Base-by-base conservation (phyloP, 2,888 invertebrate genomes). In the Zaprionus obscuricornis region DNA sequence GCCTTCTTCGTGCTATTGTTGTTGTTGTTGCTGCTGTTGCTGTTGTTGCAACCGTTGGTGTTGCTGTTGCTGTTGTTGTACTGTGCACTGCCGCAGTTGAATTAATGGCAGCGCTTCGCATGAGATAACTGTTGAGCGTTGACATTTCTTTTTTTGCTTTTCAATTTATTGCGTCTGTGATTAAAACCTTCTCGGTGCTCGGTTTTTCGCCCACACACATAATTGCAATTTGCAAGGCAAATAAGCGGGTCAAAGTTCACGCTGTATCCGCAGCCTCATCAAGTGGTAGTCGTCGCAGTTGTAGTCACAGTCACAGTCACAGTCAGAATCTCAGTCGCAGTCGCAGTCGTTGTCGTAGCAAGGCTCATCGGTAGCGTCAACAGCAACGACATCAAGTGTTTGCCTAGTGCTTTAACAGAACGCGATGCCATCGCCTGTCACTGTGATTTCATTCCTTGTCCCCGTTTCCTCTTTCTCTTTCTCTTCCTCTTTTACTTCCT, bases 141-240 rank as follows among this genome's bases (percentile, higher is more conserved):
- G 76, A 57, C 79, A 83, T 83, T 57, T 63, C 55, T 40, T 54
- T 18, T 20, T 29, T n/a, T 10, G 16, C 24, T 31, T 46, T 51
- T 51, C 65, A 58, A 50, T 71, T 65, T 45, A 39, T 66, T 33
- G 56, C 36, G 34, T 49, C 46, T 34, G 51, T 60, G 65, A 68
- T 68, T 72, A 54, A 68, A 72, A 40, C 31, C 42, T 45, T 36
- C 27, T 52, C 20, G n/a, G 34, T 17, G 40, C 54, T 63, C 42
- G 42, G 36, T 40, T 60, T 54, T 57, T 29, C 20, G 24, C 34
- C 47, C 43, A 42, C 64, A 50, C 58, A 50, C 67, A 67, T 77
- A 83, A 73, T 79, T 83, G 79, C 79, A 85, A 77, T 76, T 72
- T 77, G 68, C 67, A 65, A 73, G 43, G 78, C 74, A 77, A 77